Evolutionary conservation across 2,113 vertebrate species (phyloP).

Genomic region (Xenus cinereus): DNA sequence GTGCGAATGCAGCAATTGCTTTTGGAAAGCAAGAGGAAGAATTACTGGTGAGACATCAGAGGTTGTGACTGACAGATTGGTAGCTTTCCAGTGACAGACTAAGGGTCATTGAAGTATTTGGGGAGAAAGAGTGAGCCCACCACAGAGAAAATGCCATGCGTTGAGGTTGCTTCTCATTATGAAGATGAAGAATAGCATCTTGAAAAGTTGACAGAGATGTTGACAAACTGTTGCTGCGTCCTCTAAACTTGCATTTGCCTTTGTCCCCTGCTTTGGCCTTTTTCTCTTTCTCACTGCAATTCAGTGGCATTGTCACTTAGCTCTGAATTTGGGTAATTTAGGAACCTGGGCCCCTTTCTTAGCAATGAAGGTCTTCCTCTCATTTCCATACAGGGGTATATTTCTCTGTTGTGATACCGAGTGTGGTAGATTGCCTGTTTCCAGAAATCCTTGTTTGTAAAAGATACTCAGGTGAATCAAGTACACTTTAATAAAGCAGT

Average conservation of each 20-base stretch:
- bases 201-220: slow-evolving; percentile 22
- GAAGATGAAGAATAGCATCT: slow-evolving; percentile 47
- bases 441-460: not conserved
- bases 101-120: slow-evolving; percentile 41
- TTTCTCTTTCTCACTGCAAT: not conserved
- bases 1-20: slow-evolving; percentile 15
- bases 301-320: not conserved
- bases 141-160: slow-evolving; percentile 26
- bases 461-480: not conserved
- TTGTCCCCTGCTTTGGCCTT: not conserved
- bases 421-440: not conserved
- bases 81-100: slow-evolving; percentile 49
- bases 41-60: slow-evolving; percentile 41
- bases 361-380: not conserved
- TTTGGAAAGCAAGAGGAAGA: slow-evolving; percentile 31
- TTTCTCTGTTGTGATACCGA: not conserved
- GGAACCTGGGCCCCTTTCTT: not conserved
- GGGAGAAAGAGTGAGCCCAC: slow-evolving; percentile 30
- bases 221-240: slow-evolving; percentile 34
- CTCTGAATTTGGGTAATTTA: not conserved
- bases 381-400: not conserved
- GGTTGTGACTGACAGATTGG: slow-evolving; percentile 55
- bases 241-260: not conserved
- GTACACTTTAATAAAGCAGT: not conserved
- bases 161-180: slow-evolving; percentile 21